Conservation (phyloP, 2,888 invertebrate species). For the Cheilosia pagana region DNA sequence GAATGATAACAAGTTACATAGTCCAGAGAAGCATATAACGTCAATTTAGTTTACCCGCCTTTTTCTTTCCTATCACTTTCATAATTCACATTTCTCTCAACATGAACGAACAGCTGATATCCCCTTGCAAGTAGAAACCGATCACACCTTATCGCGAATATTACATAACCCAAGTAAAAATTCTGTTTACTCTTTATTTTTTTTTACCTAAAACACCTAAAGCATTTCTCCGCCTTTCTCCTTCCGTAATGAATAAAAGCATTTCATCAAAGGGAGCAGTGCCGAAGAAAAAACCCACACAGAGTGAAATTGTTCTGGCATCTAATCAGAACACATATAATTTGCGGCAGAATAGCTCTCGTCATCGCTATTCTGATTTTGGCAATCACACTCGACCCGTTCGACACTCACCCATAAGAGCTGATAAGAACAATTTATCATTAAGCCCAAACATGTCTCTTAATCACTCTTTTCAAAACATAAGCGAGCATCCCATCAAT, state of each 20-base stretch:
- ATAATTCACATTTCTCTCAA: background rate
- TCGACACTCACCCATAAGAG: background rate
- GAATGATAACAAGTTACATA: background rate
- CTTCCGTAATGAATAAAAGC: background rate
- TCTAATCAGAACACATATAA: background rate
- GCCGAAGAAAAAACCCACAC: background rate
- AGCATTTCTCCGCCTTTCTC: background rate
- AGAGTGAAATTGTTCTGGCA: background rate
- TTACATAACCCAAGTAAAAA: background rate
- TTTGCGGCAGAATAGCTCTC: background rate
- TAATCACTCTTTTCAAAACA: too few species aligned
- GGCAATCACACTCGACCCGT: background rate
- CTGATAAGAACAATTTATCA: background rate
- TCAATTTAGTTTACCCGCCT: background rate
- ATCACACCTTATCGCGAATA: slow-evolving; percentile 2
- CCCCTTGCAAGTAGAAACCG: background rate
- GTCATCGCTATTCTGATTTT: background rate
- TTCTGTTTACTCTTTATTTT: background rate
- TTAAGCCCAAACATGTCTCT: background rate
- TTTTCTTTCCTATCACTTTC: background rate
- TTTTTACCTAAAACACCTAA: background rate
- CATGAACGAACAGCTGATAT: too few species aligned
- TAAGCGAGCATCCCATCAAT: background rate
- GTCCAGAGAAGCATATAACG: background rate
- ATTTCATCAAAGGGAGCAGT: background rate